phyloP scores from a whole-genome alignment of 2,113 vertebrate genomes.

The Amphiprion percula region DNA sequence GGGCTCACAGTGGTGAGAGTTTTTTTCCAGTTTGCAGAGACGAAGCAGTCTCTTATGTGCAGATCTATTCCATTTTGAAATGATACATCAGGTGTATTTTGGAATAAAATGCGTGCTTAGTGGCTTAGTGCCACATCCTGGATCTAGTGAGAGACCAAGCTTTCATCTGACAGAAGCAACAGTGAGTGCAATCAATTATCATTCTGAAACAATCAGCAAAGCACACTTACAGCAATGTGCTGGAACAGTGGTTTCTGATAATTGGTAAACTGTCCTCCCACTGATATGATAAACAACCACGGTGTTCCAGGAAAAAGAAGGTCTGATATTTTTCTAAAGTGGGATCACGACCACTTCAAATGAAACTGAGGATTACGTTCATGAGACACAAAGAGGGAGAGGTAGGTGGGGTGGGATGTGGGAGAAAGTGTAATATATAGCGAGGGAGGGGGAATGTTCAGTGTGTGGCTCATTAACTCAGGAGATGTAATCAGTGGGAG shows the following conservation, averaged over 20 bases:
- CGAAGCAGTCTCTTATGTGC: not conserved
- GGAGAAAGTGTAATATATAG: slow-evolving; percentile 42
- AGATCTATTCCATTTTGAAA: not conserved
- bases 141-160: not conserved
- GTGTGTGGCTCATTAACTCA: slow-evolving; percentile 71
- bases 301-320: slow-evolving; percentile 36
- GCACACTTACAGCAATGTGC: slow-evolving; percentile 32
- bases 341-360: slow-evolving; percentile 46
- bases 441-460: slow-evolving; percentile 45
- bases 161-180: slow-evolving; percentile 47
- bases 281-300: slow-evolving; percentile 54
- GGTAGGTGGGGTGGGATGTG: slow-evolving; percentile 11
- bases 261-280: slow-evolving; percentile 64
- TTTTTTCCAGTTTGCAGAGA: not conserved
- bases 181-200: slow-evolving; percentile 57
- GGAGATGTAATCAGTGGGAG: slow-evolving; percentile 69
- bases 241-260: slow-evolving; percentile 50
- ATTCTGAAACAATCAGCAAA: slow-evolving; percentile 47
- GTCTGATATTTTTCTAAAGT: slow-evolving; percentile 36
- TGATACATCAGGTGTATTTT: slow-evolving; percentile 5
- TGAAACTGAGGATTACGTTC: slow-evolving; percentile 30
- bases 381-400: slow-evolving; percentile 28
- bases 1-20: too few relatives aligned
- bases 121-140: slow-evolving; percentile 11
- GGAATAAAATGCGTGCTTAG: slow-evolving; percentile 5